Evolutionary conservation across 2,113 vertebrate species (phyloP).

Genomic region (Probosciger aterrimus): DNA sequence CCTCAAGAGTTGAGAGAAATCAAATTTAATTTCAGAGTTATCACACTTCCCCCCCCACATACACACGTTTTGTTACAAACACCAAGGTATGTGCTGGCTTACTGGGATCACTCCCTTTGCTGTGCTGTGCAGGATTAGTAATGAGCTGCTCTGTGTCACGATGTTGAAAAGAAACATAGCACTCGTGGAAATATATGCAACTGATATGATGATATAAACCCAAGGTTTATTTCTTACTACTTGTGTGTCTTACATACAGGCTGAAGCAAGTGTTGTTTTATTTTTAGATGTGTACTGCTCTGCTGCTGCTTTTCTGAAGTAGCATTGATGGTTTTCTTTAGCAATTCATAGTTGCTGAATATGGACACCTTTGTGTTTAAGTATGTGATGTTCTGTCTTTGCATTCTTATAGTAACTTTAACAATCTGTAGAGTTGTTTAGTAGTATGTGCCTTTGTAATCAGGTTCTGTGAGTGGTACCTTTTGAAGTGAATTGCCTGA

Average conservation of each 20-base stretch:
- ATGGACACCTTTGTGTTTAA: not conserved
- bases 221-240: not conserved
- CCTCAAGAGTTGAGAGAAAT: not conserved
- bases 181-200: not conserved
- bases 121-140: not conserved
- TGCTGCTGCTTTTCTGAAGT: not conserved
- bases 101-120: not conserved
- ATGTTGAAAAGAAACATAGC: not conserved
- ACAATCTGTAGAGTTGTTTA: not conserved
- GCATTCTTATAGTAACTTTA: not conserved
- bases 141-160: not conserved
- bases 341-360: not conserved
- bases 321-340: not conserved
- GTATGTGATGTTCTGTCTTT: not conserved
- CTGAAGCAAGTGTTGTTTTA: not conserved
- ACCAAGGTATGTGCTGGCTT: not conserved
- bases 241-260: not conserved
- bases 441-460: not conserved
- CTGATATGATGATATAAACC: not conserved
- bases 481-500: slow-evolving; percentile 18
- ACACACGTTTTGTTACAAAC: not conserved
- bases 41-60: not conserved
- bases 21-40: not conserved
- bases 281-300: slow-evolving; percentile 1
- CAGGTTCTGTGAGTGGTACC: not conserved